Evolutionary conservation across 2,113 vertebrate species (phyloP), one percentile per base, ranked within the genome.

Genomic region (Thalassoma bifasciatum): DNA sequence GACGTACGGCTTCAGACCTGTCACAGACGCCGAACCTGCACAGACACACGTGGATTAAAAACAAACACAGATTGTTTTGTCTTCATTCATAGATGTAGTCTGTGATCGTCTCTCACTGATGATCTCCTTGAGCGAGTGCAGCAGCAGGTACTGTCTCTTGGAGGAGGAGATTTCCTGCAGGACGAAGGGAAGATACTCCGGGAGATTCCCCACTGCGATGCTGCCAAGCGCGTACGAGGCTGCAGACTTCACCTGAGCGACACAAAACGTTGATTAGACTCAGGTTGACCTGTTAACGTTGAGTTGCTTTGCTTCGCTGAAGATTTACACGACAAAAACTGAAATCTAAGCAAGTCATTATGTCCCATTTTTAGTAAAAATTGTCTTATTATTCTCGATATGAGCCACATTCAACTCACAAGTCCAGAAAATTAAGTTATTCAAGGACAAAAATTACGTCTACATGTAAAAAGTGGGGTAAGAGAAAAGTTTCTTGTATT

Each of bases 91-190:
- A 1, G 0, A 13, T 0, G 0, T 0, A 3, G 56, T 8, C 3
- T 26, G 0, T 12, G 57, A 12, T 30, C 17, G 1, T 16, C 0
- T 40, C 90, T 87, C 47, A 92, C 91, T 96, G 93, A 99, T 99
- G 87, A 99, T 98, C 92, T 99, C 98, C 89, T 99, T 99, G 86
- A 99, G 95, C 11, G 98, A 99, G 94, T 99, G 98, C 87, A 99
- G 95, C 82, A 99, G 93, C 79, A 99, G 95, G 87, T 99, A 99
- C 85, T 99, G 98, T 72, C 98, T 95, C 91, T 97, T 98, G 47
- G 98, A 97, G 73, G 97, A 96, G 4, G 96, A 96, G 93, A 99
- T 99, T 94, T 99, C 98, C 94, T 98, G 97, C 81, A 99, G 94
- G 77, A 99, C 97, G 86, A 99, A 99, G 1, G 98, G 97, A n/a